Percentiles rank a stretch among this genome's conserved stretches.
Evolutionary conservation across 2,113 vertebrate species (phyloP).

Genomic region (Plotosus lineatus): DNA sequence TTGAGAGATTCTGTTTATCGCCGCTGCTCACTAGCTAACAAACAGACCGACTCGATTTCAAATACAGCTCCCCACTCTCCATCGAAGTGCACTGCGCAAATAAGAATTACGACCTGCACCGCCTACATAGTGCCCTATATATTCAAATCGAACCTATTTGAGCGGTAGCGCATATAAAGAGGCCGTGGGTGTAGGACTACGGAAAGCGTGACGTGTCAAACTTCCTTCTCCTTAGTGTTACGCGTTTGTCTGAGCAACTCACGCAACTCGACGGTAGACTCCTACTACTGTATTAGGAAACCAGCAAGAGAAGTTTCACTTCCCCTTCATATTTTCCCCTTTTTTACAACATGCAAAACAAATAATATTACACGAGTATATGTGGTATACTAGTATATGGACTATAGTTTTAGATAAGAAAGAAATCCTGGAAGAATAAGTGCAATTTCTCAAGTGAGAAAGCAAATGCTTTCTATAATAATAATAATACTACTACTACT

Average conservation of each 20-base stretch:
- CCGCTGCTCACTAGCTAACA: constrained; percentile 14
- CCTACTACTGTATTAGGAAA: background rate
- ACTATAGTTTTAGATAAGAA: background rate
- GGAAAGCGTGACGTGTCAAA: constrained; percentile 9
- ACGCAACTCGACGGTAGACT: background rate
- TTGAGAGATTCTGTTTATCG: background rate
- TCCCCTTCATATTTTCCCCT: too few relatives aligned
- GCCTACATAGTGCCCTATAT: background rate
- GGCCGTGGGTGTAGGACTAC: constrained; percentile 1
- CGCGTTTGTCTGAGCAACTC: background rate
- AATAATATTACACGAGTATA: too few relatives aligned
- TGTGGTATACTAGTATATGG: background rate
- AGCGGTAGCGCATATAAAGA: background rate
- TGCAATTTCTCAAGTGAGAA: background rate
- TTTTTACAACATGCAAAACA: background rate
- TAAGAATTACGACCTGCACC: background rate
- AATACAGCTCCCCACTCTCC: background rate
- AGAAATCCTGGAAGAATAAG: background rate
- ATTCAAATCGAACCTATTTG: too few relatives aligned
- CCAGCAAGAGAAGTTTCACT: background rate
- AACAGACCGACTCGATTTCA: background rate
- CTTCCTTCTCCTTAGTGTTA: background rate
- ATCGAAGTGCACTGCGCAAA: background rate
- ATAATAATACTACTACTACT: too few relatives aligned
- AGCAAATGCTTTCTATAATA: background rate